phyloP scores from a whole-genome alignment of 2,888 invertebrate species.

The Amaurobius ferox region DNA sequence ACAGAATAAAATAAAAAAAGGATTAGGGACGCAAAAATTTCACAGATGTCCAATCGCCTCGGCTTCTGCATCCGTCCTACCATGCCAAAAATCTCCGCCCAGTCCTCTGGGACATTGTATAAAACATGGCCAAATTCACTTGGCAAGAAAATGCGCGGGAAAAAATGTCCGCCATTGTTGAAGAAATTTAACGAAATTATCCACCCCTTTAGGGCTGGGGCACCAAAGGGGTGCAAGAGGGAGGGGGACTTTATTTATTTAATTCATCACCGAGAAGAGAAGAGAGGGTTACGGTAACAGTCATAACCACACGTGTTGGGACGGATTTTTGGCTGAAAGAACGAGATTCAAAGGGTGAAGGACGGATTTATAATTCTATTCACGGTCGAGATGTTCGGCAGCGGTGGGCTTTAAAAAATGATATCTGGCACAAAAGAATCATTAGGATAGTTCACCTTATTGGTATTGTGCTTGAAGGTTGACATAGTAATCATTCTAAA shows the following conservation, averaged over 20 bases:
- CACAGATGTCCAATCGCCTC: constrained; percentile 54
- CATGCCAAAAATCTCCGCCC: constrained; percentile 19
- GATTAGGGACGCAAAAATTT: constrained; percentile 25
- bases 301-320: constrained; percentile 9
- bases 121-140: constrained; percentile 36
- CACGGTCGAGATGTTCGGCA: constrained; percentile 26
- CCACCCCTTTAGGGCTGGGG: constrained; percentile 64
- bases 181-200: constrained; percentile 64
- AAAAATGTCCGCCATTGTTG: constrained; percentile 32
- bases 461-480: background rate
- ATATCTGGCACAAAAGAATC: constrained; percentile 44
- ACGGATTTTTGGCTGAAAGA: background rate
- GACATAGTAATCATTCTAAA: background rate
- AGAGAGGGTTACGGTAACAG: constrained; percentile 3
- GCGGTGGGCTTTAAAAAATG: constrained; percentile 17
- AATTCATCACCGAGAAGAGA: constrained; percentile 53
- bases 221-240: constrained; percentile 62
- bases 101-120: constrained; percentile 24
- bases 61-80: constrained; percentile 29
- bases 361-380: constrained; percentile 61
- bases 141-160: background rate
- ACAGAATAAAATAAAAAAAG: constrained; percentile 10
- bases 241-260: constrained; percentile 58
- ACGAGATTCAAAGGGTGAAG: constrained; percentile 51
- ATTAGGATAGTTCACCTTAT: constrained; percentile 23